Percentiles rank a stretch among this genome's conserved stretches.
phyloP scores from a whole-genome alignment of 1,140 invertebrate species.

The Diorhabda carinulata region DNA sequence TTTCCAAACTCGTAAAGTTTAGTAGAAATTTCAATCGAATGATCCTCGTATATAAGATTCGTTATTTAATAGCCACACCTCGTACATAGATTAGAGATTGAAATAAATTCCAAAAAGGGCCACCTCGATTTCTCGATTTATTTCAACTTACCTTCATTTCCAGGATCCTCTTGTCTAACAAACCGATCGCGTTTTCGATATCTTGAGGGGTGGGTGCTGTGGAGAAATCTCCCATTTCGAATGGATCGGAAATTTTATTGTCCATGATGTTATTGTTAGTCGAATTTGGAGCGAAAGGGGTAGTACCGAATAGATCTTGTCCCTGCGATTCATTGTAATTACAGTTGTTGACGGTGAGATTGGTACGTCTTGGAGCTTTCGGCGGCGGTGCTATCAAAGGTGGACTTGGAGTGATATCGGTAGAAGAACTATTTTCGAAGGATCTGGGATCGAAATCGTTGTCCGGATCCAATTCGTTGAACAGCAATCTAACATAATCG shows the following conservation, averaged over 20 bases:
- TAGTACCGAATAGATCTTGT: slow-evolving; percentile 64
- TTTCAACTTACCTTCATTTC: slow-evolving; percentile 70
- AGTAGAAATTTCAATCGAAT: no score
- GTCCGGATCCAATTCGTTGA: slow-evolving; percentile 77
- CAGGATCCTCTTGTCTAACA: slow-evolving; percentile 72
- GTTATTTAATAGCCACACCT: no score
- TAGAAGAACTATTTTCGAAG: slow-evolving; percentile 39
- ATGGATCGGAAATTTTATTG: slow-evolving; percentile 55
- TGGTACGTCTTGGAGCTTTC: slow-evolving; percentile 64
- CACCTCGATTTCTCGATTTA: not conserved
- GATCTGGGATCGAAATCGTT: slow-evolving; percentile 46
- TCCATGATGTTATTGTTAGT: slow-evolving; percentile 35
- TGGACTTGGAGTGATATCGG: slow-evolving; percentile 44
- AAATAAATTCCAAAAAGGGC: not conserved
- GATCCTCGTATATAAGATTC: no score
- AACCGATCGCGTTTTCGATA: slow-evolving; percentile 67
- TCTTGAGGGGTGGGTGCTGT: slow-evolving; percentile 53
- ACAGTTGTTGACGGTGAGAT: slow-evolving; percentile 46
- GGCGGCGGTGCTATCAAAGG: slow-evolving; percentile 74
- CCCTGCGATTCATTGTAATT: slow-evolving; percentile 49
- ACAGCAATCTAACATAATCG: slow-evolving; percentile 51
- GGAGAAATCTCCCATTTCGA: slow-evolving; percentile 78
- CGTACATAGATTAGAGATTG: no score
- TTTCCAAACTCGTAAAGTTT: no score
- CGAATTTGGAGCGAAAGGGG: slow-evolving; percentile 54